Percentiles rank a stretch among this genome's conserved stretches.
Evolutionary conservation across 2,888 invertebrate species (phyloP).

Genomic region (Pandemis heparana): DNA sequence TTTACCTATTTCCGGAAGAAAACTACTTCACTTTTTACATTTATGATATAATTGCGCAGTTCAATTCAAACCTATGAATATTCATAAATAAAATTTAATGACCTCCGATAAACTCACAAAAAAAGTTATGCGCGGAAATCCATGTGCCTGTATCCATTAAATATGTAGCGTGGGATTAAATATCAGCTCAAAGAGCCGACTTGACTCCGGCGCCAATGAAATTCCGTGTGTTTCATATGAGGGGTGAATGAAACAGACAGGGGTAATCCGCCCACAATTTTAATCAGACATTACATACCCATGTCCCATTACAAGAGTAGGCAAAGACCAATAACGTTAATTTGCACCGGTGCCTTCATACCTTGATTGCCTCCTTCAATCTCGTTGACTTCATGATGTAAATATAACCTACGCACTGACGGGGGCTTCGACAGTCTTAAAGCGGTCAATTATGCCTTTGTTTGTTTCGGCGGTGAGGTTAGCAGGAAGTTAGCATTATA

Average conservation of each 20-base stretch:
- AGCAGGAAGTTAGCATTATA: not conserved
- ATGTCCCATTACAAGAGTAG: not conserved
- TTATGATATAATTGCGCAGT: not conserved
- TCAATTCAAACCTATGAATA: not conserved
- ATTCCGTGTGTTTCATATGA: slow-evolving; percentile 12
- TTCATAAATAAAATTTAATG: not conserved
- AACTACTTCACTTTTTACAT: not conserved
- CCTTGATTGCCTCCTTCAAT: not conserved
- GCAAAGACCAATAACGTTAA: not conserved
- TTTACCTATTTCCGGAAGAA: not conserved
- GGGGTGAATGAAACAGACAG: not conserved
- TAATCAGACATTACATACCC: slow-evolving; percentile 10
- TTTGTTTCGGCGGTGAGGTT: not conserved
- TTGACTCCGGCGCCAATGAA: slow-evolving; percentile 4
- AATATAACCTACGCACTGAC: not conserved
- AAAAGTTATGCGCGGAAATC: not conserved
- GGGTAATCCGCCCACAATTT: slow-evolving; percentile 10
- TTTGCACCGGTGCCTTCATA: not conserved
- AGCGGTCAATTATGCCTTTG: not conserved
- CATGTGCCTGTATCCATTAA: not conserved
- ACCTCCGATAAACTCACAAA: not conserved
- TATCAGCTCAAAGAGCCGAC: slow-evolving; percentile 4
- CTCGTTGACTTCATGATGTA: not conserved
- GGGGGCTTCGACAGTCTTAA: not conserved
- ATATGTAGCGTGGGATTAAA: not conserved